phyloP scores from a whole-genome alignment of 2,888 invertebrate species.

The Drosophila heteroneura region DNA sequence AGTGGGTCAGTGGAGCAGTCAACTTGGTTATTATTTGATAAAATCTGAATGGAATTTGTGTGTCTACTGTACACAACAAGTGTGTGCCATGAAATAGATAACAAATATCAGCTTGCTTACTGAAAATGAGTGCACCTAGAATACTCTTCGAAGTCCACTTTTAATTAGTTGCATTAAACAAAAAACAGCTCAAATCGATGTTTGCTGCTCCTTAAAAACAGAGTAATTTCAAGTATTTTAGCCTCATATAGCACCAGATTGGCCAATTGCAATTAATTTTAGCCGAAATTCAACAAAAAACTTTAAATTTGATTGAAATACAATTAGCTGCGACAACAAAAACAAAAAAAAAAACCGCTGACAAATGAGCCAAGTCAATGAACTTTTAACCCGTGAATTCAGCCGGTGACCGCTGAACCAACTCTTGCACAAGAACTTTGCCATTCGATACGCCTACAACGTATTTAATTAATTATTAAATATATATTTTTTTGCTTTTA shows the following conservation, averaged over 20 bases:
- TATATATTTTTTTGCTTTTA: neutral
- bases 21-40: slow-evolving; percentile 34
- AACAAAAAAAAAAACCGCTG: neutral
- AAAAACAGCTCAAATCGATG: neutral
- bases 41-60: slow-evolving; percentile 28
- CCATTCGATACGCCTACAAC: slow-evolving; percentile 69
- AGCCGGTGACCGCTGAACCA: slow-evolving; percentile 19
- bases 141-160: neutral
- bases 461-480: slow-evolving; percentile 66
- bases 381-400: slow-evolving; percentile 47
- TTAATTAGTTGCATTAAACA: neutral
- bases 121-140: neutral
- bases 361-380: slow-evolving; percentile 38
- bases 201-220: neutral
- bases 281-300: neutral
- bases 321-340: slow-evolving; percentile 11
- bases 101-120: neutral
- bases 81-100: neutral
- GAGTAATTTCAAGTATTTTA: neutral
- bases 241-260: neutral
- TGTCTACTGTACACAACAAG: neutral
- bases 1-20: slow-evolving; percentile 57
- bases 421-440: slow-evolving; percentile 58
- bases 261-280: neutral
- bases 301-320: slow-evolving; percentile 14